Percentiles rank a stretch among this genome's conserved stretches.
Evolutionary conservation across 2,797 vertebrate species (phyloP).

Genomic region (Neomorphus geoffroyi): DNA sequence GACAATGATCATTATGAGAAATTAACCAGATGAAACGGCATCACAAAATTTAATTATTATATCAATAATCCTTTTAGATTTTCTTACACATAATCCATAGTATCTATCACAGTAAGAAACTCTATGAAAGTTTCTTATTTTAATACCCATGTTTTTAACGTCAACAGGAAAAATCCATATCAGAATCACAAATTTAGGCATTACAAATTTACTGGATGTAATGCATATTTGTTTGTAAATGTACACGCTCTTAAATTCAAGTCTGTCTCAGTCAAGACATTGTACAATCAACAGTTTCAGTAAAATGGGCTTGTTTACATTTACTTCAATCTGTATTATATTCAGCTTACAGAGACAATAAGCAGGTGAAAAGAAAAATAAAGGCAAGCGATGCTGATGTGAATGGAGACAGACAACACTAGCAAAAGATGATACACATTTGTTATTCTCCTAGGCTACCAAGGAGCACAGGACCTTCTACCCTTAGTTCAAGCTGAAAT

Average conservation of each 20-base stretch:
- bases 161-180: background rate
- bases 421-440: background rate
- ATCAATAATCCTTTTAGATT: background rate
- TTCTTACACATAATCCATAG: background rate
- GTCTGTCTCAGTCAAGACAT: background rate
- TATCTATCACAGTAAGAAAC: background rate
- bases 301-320: background rate
- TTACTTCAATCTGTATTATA: background rate
- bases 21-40: background rate
- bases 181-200: background rate
- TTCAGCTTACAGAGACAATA: background rate
- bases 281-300: background rate
- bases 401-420: accelerated
- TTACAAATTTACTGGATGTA: background rate
- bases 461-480: background rate
- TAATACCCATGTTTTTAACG: background rate
- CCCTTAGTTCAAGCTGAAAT: background rate
- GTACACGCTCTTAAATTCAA: background rate
- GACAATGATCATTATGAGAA: background rate
- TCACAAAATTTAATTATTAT: background rate
- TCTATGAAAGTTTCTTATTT: background rate
- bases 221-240: background rate
- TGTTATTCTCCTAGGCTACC: background rate
- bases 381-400: background rate
- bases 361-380: background rate